Evolutionary conservation across 2,888 invertebrate genomes (phyloP), one percentile per base, ranked within the genome.

Genomic region (Cryptus armator): DNA sequence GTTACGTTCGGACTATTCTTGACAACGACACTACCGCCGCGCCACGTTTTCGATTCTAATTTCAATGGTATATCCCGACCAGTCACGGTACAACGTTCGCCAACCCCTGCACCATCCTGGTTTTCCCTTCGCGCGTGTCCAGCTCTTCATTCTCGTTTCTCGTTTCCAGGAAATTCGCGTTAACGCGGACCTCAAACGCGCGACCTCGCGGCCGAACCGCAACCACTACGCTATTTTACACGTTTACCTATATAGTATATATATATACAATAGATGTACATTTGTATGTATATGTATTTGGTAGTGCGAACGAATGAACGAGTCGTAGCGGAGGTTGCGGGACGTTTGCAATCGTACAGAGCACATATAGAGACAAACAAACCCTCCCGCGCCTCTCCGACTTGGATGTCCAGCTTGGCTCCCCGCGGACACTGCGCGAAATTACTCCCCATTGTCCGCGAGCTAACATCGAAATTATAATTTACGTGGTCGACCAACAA

Each of bases 381-480:
- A 75, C 67, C 44, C 14, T 24, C 44, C 7, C 24, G 9, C 12
- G 29, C 43, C 46, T 19, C 68, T 19, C 48, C 29, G 32, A 66
- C 67, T 67, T 66, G 37, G 56, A 37, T 46, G 56, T 74, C 37
- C 16, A 77, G 70, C 56, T 75, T 78, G 46, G 81, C 70, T 76
- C 70, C 74, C 75, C 67, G 62, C 37, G 82, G 80, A 81, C 84
- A 83, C 70, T 48, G 53, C 71, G 48, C 68, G 56, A 84, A 86
- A 86, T 86, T 84, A 84, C 84, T 84, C 82, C 72, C 83, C 70
- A 82, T 83, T 87, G 85, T 84, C 67, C 78, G 68, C 66, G 64
- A 32, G 56, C 72, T 80, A 80, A 82, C 81, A 75, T 86, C 83
- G 77, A 81, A 83, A 82, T 84, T 78, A 86, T 84, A 82, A 86